These are phyloP conservation scores for Sinosuthora webbiana DNA, from an alignment of 2,113 vertebrate genomes.

Conservation along the genomic window DNA sequence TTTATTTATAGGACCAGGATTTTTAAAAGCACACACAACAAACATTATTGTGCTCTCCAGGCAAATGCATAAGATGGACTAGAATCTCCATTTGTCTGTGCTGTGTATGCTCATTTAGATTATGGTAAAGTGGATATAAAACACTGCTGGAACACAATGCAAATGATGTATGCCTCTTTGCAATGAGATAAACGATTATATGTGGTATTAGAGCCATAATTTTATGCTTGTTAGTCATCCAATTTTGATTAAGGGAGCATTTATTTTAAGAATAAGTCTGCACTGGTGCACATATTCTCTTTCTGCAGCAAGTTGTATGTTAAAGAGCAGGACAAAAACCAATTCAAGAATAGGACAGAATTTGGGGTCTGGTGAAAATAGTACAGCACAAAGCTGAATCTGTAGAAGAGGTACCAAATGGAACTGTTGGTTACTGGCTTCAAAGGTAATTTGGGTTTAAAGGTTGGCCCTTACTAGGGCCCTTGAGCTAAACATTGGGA, in stretches of 20 bases:
- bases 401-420: background rate
- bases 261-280: constrained; percentile 35
- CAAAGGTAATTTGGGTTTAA: background rate
- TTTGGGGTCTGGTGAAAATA: background rate
- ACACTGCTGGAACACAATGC: constrained; percentile 29
- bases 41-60: background rate
- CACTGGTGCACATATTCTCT: background rate
- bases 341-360: background rate
- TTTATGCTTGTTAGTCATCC: constrained; percentile 56
- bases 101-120: constrained; percentile 45
- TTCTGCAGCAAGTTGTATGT: background rate
- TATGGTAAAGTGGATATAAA: constrained; percentile 31
- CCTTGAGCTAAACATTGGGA: background rate
- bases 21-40: background rate
- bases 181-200: constrained; percentile 46
- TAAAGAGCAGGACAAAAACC: background rate
- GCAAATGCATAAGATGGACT: background rate
- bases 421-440: background rate
- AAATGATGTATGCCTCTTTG: constrained; percentile 39
- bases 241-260: constrained; percentile 41
- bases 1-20: background rate
- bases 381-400: background rate
- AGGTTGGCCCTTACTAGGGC: background rate
- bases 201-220: constrained; percentile 2
- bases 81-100: constrained; percentile 32